Evolutionary conservation across 2,797 vertebrate species (phyloP), one percentile per base, ranked within the genome.

Genomic region (Manis pentadactyla): DNA sequence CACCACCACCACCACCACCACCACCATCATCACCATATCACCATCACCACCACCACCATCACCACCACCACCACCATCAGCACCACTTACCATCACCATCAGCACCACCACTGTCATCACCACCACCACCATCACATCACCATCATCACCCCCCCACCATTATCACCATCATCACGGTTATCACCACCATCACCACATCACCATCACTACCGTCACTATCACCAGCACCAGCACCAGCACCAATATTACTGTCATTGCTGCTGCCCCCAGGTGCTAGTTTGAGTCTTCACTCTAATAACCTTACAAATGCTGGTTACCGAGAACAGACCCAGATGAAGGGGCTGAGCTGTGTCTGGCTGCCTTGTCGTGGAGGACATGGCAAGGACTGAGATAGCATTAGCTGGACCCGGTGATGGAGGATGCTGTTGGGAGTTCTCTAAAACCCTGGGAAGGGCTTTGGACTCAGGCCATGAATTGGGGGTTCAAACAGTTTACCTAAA

Each of bases 1-100:
- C 66, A 37, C 34, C 18, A 11, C 10, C 5, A 25, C 21, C 6
- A 10, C 37, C 10, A 4, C 25, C 18, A 39, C 51, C 57, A 59
- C 15, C 10, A 17, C 3, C 34, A 61, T 37, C 55, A n/a, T 7
- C 42, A 31, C 29, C 49, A 8, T 34, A 71, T 7, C 37, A 27
- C 13, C 42, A 74, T 2, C 14, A 74, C 42, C 25, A 31, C 3
- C 71, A 18, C 7, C 46, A n/a, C 11, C 59, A 64, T 11, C 46
- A 59, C 1, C 66, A 4, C 2, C 7, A 6, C 0, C 77, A 66
- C 1, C 19, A 23, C 1, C 42, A 53, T 0, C n/a, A 34, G 1
- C 39, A 18, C 6, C 14, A 46, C 53, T n/a, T 29, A 53, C 6
- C 31, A 61, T 5, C 29, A 34, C 1, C 18, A 46, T 4, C 6